phyloP scores from a whole-genome alignment of 2,888 invertebrate species.

The Mesorhabditis sp. region DNA sequence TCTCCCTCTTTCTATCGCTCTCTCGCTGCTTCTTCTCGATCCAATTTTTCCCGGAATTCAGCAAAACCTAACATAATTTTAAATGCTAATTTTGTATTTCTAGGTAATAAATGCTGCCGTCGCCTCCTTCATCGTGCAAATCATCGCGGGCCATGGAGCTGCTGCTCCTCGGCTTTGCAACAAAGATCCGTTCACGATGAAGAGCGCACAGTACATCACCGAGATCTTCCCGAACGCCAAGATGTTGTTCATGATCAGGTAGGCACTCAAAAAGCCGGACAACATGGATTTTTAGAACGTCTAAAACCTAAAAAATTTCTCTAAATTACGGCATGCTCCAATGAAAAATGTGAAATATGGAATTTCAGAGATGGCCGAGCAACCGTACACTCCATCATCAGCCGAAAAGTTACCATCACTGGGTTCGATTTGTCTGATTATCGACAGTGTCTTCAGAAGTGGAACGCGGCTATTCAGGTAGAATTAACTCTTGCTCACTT shows the following conservation, averaged over 20 bases:
- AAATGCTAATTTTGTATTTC: no score
- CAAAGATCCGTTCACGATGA: conserved; percentile 95
- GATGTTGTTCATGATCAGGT: conserved; percentile 72
- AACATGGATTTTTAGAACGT: no score
- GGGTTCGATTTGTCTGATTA: conserved; percentile 91
- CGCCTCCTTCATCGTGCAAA: conserved; percentile 18
- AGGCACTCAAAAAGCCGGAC: no score
- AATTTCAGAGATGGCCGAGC: conserved; percentile 83
- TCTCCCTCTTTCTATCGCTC: no score
- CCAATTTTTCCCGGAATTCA: no score
- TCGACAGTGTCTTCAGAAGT: conserved; percentile 85
- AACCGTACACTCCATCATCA: conserved; percentile 95
- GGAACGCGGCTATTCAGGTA: conserved; percentile 72
- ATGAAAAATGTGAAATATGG: conserved; percentile 69
- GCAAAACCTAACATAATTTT: no score
- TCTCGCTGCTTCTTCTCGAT: no score
- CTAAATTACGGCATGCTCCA: no score
- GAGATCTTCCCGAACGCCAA: conserved; percentile 94
- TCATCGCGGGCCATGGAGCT: conserved; percentile 88
- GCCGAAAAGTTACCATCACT: conserved; percentile 80
- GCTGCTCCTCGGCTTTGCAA: conserved; percentile 87
- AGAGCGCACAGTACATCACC: conserved; percentile 89
- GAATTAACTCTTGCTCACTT: no score
- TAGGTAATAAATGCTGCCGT: background rate
- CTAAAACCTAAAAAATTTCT: no score